Evolutionary conservation across 2,113 vertebrate species (phyloP).

Genomic region (Fulmarus glacialis): DNA sequence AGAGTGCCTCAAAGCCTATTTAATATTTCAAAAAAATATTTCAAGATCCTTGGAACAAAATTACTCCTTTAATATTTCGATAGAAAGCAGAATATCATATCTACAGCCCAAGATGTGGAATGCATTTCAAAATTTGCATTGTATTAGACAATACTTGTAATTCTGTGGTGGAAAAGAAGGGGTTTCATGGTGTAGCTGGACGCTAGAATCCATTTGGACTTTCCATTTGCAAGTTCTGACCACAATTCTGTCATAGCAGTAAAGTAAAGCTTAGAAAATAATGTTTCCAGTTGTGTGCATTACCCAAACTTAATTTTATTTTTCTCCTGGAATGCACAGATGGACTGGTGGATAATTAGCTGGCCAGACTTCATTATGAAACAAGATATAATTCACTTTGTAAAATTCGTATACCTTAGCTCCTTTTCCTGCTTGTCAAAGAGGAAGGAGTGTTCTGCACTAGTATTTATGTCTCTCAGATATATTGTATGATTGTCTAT

Average conservation of each 20-base stretch:
- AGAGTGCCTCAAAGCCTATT: neutral
- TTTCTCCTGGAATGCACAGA: conserved; percentile 20
- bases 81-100: neutral
- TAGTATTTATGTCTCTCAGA: neutral
- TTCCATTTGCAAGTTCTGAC: neutral
- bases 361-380: conserved; percentile 31
- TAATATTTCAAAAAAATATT: neutral
- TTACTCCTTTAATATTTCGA: neutral
- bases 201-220: neutral
- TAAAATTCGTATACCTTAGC: neutral
- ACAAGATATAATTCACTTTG: neutral
- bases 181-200: neutral
- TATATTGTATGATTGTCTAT: neutral
- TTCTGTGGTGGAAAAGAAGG: neutral
- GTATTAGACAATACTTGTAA: neutral
- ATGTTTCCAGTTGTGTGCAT: conserved; percentile 8
- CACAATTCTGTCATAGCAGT: neutral
- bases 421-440: neutral
- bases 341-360: conserved; percentile 38
- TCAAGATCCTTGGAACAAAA: neutral
- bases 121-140: neutral
- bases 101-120: neutral
- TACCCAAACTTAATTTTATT: neutral
- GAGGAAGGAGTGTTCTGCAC: neutral
- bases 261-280: conserved; percentile 10